These are phyloP conservation scores for Acanthisitta chloris DNA, from an alignment of 2,113 vertebrate species.

Conservation along the genomic window DNA sequence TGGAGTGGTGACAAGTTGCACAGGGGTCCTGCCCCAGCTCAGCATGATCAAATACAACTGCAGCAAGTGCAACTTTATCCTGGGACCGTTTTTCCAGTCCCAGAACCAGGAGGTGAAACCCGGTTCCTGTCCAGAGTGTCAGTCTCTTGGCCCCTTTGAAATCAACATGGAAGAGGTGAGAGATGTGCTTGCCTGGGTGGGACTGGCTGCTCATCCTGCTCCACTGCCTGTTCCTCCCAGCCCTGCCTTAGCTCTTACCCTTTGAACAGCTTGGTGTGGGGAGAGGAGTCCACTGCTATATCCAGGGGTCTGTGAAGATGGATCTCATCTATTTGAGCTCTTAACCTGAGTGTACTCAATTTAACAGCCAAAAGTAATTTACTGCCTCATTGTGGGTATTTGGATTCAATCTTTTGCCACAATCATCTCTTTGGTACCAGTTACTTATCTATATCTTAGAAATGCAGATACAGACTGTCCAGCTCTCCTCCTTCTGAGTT, in stretches of 20 bases:
- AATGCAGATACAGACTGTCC: not conserved
- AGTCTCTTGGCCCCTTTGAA: conserved; percentile 92
- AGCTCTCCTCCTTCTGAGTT: not conserved
- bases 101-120: conserved; percentile 99
- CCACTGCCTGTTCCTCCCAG: not conserved
- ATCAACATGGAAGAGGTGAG: conserved; percentile 99
- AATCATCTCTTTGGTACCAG: not conserved
- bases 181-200: not conserved
- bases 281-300: not conserved
- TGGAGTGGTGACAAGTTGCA: conserved; percentile 94
- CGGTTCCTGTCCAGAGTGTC: conserved; percentile 94
- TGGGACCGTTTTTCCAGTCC: conserved; percentile 94
- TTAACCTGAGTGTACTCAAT: not conserved
- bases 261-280: not conserved
- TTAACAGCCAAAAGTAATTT: not conserved
- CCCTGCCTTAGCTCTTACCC: not conserved
- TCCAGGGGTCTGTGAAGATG: not conserved
- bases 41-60: conserved; percentile 98
- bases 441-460: not conserved
- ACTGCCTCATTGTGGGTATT: not conserved
- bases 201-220: not conserved
- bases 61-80: conserved; percentile 92
- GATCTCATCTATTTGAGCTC: not conserved
- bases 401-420: not conserved
- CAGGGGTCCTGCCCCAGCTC: conserved; percentile 94